A percentile compares a stretch with the other conserved stretches of the same genome.
These are phyloP conservation scores for Ellobium chinense DNA, from an alignment of 2,888 invertebrate genomes.

Conservation along the genomic window DNA sequence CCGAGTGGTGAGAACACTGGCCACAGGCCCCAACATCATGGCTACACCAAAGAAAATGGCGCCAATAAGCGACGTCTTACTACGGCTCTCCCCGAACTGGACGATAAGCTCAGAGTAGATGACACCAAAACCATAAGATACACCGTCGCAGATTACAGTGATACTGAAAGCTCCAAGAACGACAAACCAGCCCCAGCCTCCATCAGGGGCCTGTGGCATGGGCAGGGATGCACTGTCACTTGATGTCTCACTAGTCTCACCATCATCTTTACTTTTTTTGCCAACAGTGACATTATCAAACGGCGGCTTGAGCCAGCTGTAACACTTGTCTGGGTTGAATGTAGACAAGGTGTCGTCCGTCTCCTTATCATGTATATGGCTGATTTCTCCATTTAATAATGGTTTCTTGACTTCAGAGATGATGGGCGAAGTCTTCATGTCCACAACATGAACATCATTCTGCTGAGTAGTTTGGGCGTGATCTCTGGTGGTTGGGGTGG, in stretches of 20 bases:
- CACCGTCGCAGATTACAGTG: conserved; percentile 94
- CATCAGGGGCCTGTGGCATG: conserved; percentile 84
- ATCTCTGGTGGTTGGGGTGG: too few species aligned
- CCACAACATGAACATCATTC: too few species aligned
- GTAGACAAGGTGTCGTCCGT: conserved; percentile 14
- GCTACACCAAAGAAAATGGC: conserved; percentile 95
- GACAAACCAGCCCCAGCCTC: conserved; percentile 96
- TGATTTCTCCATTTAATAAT: too few species aligned
- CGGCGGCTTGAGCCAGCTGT: conserved; percentile 21
- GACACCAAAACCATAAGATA: conserved; percentile 94
- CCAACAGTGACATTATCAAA: neutral
- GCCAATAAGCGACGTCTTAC: conserved; percentile 94
- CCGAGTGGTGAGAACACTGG: conserved; percentile 74
- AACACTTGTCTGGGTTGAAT: conserved; percentile 34
- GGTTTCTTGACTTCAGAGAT: too few species aligned
- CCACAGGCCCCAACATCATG: conserved; percentile 81
- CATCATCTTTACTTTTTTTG: conserved; percentile 38
- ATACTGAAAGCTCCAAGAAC: conserved; percentile 93
- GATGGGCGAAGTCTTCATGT: too few species aligned
- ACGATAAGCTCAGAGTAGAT: conserved; percentile 91
- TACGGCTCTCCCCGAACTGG: conserved; percentile 90
- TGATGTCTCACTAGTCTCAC: conserved; percentile 17
- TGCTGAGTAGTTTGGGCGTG: too few species aligned
- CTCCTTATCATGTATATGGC: too few species aligned
- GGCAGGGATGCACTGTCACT: conserved; percentile 47